Conservation (phyloP, 1,140 invertebrate species). For the Philotrypesis tridentata region DNA sequence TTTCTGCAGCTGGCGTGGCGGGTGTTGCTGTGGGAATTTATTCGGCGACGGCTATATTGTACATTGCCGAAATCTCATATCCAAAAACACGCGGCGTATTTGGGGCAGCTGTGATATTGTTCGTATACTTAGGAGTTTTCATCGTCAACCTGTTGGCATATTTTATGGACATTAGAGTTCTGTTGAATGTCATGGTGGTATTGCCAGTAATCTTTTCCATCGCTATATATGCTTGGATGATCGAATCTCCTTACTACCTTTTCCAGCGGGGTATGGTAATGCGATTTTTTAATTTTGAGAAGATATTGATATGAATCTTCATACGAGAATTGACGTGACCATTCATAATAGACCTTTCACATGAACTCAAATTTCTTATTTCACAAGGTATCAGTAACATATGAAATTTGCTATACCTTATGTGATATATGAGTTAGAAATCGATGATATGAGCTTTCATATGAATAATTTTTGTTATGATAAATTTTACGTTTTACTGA, state of each 20-base stretch:
- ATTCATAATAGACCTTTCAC: too few relatives aligned
- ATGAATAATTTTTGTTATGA: too few relatives aligned
- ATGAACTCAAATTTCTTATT: too few relatives aligned
- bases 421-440: too few relatives aligned
- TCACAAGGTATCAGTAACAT: too few relatives aligned
- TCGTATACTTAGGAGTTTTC: conserved; percentile 50
- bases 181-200: conserved; percentile 17
- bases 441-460: too few relatives aligned
- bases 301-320: too few relatives aligned
- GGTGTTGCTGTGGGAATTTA: conserved; percentile 52
- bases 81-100: conserved; percentile 39
- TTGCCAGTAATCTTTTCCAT: conserved; percentile 43
- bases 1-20: conserved; percentile 37
- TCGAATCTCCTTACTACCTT: conserved; percentile 55
- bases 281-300: conserved; percentile 17
- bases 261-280: conserved; percentile 51
- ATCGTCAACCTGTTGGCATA: conserved; percentile 31
- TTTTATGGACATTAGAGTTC: conserved; percentile 24
- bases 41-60: conserved; percentile 50
- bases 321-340: too few relatives aligned
- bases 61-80: conserved; percentile 50
- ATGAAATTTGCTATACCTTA: too few relatives aligned
- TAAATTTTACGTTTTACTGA: too few relatives aligned
- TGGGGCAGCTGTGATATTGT: conserved; percentile 41
- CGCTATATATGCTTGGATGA: conserved; percentile 47